A percentile compares a stretch with the other conserved stretches of the same genome.
These are phyloP conservation scores for Venustaconcha ellipsiformis DNA, from an alignment of 1,140 invertebrate species.

Conservation along the genomic window DNA sequence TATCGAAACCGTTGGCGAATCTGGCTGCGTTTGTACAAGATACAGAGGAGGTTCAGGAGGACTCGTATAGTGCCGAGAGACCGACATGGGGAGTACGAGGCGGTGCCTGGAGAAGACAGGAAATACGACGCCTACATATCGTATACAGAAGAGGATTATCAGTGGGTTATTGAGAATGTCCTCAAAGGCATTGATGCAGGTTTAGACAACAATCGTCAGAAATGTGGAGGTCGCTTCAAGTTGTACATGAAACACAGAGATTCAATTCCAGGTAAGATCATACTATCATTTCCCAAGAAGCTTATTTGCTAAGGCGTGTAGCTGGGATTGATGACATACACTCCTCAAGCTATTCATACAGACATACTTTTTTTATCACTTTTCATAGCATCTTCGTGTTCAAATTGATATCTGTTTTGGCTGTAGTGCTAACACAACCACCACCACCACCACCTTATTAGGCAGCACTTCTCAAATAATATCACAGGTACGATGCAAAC, in stretches of 20 bases:
- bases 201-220: neutral
- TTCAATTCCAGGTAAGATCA: conserved; percentile 12
- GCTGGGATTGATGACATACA: too few relatives aligned
- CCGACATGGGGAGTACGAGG: conserved; percentile 5
- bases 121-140: conserved; percentile 47
- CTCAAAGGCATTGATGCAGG: conserved; percentile 41
- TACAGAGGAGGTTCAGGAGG: neutral
- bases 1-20: conserved; percentile 51
- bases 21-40: conserved; percentile 34
- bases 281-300: neutral
- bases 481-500: too few relatives aligned
- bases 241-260: conserved; percentile 45
- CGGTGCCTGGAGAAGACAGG: conserved; percentile 7
- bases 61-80: neutral
- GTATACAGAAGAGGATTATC: conserved; percentile 35
- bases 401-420: too few relatives aligned
- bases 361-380: too few relatives aligned
- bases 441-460: too few relatives aligned
- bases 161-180: conserved; percentile 41
- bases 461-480: too few relatives aligned
- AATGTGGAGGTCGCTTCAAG: conserved; percentile 30
- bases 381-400: too few relatives aligned
- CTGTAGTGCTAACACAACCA: too few relatives aligned
- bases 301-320: too few relatives aligned
- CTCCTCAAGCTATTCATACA: too few relatives aligned